Conservation (phyloP, 2,888 invertebrate genomes). For the Hypomecis atomaria region DNA sequence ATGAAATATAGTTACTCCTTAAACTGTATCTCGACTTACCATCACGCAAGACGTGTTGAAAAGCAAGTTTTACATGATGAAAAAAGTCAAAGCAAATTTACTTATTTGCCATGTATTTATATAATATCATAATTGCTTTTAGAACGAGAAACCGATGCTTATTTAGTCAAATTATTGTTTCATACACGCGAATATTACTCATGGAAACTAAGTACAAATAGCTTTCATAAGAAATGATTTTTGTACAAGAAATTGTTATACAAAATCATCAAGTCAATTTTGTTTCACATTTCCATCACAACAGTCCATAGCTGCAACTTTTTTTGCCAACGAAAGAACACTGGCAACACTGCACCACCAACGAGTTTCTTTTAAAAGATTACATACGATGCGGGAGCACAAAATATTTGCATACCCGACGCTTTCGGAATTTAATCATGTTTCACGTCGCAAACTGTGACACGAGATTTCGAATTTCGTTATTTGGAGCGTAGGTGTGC, state of each 20-base stretch:
- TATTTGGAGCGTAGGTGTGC: conserved; percentile 31
- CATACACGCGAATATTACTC: too few relatives aligned
- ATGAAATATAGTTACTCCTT: too few relatives aligned
- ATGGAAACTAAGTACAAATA: too few relatives aligned
- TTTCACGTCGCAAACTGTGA: conserved; percentile 34
- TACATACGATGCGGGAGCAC: conserved; percentile 28
- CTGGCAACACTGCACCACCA: conserved; percentile 24
- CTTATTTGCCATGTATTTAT: too few relatives aligned
- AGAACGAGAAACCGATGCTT: too few relatives aligned
- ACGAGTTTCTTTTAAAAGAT: conserved; percentile 49
- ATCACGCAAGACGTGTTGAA: too few relatives aligned
- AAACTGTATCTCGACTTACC: too few relatives aligned
- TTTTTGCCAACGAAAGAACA: background rate
- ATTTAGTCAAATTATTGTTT: too few relatives aligned
- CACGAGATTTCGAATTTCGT: conserved; percentile 34
- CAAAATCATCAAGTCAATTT: background rate
- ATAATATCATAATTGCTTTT: too few relatives aligned
- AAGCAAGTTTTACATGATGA: too few relatives aligned
- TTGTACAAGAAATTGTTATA: background rate
- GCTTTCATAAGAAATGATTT: background rate
- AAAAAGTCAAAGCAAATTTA: too few relatives aligned
- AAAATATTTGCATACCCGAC: conserved; percentile 36
- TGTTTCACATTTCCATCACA: background rate
- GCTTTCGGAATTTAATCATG: conserved; percentile 52
- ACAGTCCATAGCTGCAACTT: background rate